Base-by-base conservation (phyloP, 2,797 vertebrate species). In the Bradypus variegatus region DNA sequence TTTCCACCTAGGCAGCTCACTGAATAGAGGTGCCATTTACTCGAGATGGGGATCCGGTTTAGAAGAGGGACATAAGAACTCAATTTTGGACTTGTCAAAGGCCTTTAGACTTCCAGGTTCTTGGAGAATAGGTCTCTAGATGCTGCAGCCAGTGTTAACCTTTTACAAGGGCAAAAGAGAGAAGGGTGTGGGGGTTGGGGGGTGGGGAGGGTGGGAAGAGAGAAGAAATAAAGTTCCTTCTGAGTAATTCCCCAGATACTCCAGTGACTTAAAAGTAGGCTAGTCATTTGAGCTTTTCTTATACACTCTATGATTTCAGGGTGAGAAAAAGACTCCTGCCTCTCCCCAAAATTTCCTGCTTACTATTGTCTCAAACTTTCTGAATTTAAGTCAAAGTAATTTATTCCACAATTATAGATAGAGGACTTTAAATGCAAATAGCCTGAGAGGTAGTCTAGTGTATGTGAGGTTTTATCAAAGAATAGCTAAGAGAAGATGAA, bases 1-100 rank as follows among this genome's bases (percentile, higher is more conserved):
- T 89, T 94, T 93, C 73, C 55, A 14, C 27, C 16, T 69, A 72
- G 72, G 76, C 6, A 38, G 67, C 67, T 84, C 87, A 80, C 29
- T 84, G 86, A 93, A 73, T 85, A 36, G 87, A 88, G 69, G 64
- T 70, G 72, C 55, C 83, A 80, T 58, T 92, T 91, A 75, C 31
- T 27, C 21, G 50, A 80, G 58, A 75, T 41, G 36, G 53, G 21
- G 25, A 69, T 83, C 72, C 50, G 55, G 21, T 69, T 92, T 45
- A 84, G 25, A 65, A 88, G 41, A 73, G 15, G 12, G 48, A 81
- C 81, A 27, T 12, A n/a, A 53, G 78, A 80, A 11, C 75, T 84
- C 16, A 64, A 31, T 58, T 53, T 88, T 55, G 72, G 70, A 67
- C 55, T 89, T 79, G 36, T 50, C 70, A 80, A 64, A 90, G 58